Conservation (phyloP, 1,140 invertebrate species). For the Reticulitermes speratus region DNA sequence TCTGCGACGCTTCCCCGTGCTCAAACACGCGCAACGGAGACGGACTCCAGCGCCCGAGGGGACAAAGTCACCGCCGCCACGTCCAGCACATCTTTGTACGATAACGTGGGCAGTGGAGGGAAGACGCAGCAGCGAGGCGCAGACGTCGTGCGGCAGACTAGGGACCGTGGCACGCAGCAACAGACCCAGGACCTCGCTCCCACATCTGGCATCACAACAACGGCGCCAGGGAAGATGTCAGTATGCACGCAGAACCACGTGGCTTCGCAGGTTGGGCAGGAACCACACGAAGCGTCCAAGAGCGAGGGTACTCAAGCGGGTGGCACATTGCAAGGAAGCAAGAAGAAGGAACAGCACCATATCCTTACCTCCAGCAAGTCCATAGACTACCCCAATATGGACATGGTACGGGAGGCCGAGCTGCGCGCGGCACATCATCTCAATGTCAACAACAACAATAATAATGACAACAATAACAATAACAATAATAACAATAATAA, state of each 20-base stretch:
- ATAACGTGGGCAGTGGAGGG: conserved; percentile 64
- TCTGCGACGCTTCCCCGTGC: conserved; percentile 81
- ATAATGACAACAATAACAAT: conserved; percentile 41
- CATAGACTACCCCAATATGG: conserved; percentile 71
- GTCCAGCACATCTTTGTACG: conserved; percentile 85
- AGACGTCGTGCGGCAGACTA: conserved; percentile 39
- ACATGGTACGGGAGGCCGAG: conserved; percentile 58
- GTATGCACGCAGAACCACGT: conserved; percentile 21
- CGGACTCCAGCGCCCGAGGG: conserved; percentile 53
- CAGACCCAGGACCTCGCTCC: conserved; percentile 43
- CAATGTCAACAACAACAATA: conserved; percentile 35
- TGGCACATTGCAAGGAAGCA: conserved; percentile 58
- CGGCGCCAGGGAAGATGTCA: conserved; percentile 24
- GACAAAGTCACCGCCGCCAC: conserved; percentile 80
- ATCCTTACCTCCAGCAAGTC: conserved; percentile 60
- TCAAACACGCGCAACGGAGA: conserved; percentile 67
- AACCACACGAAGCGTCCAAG: conserved; percentile 53
- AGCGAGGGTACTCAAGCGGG: conserved; percentile 80
- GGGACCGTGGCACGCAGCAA: conserved; percentile 46
- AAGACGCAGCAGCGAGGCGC: conserved; percentile 40
- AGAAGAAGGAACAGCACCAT: conserved; percentile 63
- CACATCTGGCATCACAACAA: conserved; percentile 24
- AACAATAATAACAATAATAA: conserved; percentile 50
- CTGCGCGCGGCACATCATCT: conserved; percentile 50
- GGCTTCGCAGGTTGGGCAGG: conserved; percentile 18